Conservation (phyloP, 2,888 invertebrate species). For the Drosophila pseudotakahashii region DNA sequence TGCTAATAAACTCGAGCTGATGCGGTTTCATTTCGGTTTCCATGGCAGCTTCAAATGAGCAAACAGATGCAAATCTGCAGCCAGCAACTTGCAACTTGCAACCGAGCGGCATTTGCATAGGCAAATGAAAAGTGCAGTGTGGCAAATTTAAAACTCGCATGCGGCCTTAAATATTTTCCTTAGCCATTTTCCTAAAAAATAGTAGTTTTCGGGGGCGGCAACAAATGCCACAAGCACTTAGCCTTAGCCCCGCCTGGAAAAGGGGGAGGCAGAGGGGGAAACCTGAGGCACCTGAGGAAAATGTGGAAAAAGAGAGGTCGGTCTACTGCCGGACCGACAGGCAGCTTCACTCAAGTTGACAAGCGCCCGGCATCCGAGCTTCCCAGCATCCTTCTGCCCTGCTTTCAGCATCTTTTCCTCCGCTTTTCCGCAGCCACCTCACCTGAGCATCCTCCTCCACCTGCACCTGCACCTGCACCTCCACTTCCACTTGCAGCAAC, state of each 20-base stretch:
- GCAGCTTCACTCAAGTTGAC: slow-evolving; percentile 64
- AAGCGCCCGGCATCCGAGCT: slow-evolving; percentile 47
- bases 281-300: not conserved
- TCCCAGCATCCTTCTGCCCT: slow-evolving; percentile 28
- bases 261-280: not conserved
- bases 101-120: slow-evolving; percentile 42
- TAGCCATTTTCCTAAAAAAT: slow-evolving; percentile 3
- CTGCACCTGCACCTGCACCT: slow-evolving; percentile 9
- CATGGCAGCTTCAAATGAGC: slow-evolving; percentile 46
- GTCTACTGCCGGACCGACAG: slow-evolving; percentile 37
- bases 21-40: slow-evolving; percentile 62
- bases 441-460: slow-evolving; percentile 3
- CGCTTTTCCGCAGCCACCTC: slow-evolving; percentile 9
- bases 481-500: slow-evolving; percentile 25
- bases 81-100: slow-evolving; percentile 16
- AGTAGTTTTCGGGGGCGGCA: slow-evolving; percentile 44
- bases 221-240: slow-evolving; percentile 58
- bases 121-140: slow-evolving; percentile 45
- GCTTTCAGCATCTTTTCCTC: slow-evolving; percentile 31
- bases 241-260: slow-evolving; percentile 42
- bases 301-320: slow-evolving; percentile 10
- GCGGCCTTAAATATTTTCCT: slow-evolving; percentile 40
- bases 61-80: slow-evolving; percentile 52
- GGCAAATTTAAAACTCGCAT: slow-evolving; percentile 42
- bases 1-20: slow-evolving; percentile 41